phyloP scores from a whole-genome alignment of 2,113 vertebrate species.

The Tauraco erythrolophus region DNA sequence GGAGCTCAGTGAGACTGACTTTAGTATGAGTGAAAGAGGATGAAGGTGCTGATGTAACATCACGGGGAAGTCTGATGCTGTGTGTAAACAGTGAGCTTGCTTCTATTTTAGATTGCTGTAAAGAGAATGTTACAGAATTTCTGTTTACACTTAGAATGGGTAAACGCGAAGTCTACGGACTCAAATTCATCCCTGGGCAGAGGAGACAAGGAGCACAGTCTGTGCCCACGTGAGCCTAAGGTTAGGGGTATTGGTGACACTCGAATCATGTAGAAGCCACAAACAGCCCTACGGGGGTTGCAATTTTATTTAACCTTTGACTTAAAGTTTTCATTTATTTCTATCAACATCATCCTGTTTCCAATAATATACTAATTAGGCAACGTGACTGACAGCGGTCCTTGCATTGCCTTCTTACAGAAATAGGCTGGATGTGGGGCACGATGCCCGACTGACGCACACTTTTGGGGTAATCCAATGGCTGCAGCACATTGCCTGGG shows the following conservation, averaged over 20 bases:
- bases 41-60: accelerated
- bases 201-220: not conserved
- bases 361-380: not conserved
- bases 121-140: not conserved
- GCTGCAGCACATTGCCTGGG: not conserved
- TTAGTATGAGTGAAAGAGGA: not conserved
- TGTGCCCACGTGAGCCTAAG: accelerated
- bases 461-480: not conserved
- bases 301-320: not conserved
- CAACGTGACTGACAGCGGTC: not conserved
- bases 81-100: not conserved
- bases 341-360: not conserved
- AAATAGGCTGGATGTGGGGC: not conserved
- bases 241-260: not conserved
- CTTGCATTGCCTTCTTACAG: not conserved
- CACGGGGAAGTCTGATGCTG: not conserved
- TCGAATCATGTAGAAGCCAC: not conserved
- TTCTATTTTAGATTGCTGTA: not conserved
- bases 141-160: not conserved
- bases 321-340: not conserved
- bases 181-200: not conserved
- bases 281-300: not conserved
- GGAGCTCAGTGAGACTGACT: not conserved
- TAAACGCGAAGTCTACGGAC: not conserved
- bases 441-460: accelerated